phyloP scores from a whole-genome alignment of 2,113 vertebrate species.

The Dromiciops gliroides region DNA sequence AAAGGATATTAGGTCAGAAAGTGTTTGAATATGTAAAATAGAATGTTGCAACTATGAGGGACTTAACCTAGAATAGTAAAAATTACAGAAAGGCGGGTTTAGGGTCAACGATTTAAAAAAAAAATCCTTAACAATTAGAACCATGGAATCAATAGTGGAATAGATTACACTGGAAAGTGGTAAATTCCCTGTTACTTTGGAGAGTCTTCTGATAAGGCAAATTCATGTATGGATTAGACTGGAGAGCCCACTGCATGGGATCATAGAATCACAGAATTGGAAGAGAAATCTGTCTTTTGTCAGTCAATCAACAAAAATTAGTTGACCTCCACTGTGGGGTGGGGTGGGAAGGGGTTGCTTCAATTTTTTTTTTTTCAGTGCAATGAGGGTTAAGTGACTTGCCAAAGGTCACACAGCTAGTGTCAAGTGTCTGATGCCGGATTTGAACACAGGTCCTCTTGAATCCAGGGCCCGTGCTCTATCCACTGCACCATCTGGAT shows the following conservation, averaged over 20 bases:
- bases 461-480: too few relatives aligned
- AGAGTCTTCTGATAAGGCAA: background rate
- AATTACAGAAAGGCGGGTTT: background rate
- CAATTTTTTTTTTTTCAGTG: too few relatives aligned
- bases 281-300: background rate
- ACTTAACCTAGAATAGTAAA: background rate
- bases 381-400: too few relatives aligned
- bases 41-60: background rate
- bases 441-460: too few relatives aligned
- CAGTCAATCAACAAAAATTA: background rate
- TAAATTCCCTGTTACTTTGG: background rate
- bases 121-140: background rate
- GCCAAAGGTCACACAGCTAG: too few relatives aligned
- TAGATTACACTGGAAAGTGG: background rate
- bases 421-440: too few relatives aligned
- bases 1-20: background rate
- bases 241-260: background rate
- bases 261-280: background rate
- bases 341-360: too few relatives aligned
- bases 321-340: too few relatives aligned
- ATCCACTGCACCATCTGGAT: background rate
- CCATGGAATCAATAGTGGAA: background rate
- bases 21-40: background rate
- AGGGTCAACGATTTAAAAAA: background rate
- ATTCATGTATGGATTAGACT: background rate